A percentile compares a stretch with the other conserved stretches of the same genome.
Conservation (phyloP, 1,140 invertebrate species). For the Cyrtorhinus lividipennis region DNA sequence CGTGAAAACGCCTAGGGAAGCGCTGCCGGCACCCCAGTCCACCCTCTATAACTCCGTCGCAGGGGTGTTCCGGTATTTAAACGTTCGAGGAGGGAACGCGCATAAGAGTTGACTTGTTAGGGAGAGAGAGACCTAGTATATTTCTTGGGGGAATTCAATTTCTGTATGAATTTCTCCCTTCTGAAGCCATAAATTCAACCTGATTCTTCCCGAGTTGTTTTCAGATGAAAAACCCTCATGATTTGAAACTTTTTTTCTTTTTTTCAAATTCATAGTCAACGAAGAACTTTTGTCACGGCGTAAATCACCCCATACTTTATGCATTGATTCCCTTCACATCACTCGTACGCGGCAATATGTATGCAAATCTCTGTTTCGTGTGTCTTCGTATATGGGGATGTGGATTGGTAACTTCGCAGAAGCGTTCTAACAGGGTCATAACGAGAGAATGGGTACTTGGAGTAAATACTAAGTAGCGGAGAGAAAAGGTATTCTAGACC, state of each 20-base stretch:
- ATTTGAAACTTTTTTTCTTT: neutral
- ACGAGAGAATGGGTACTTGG: no score
- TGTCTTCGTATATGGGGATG: no score
- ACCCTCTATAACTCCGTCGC: neutral
- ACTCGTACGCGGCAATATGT: neutral
- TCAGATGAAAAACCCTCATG: neutral
- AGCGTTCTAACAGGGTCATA: no score
- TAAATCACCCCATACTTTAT: neutral
- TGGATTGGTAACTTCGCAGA: no score
- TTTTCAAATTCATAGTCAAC: no score
- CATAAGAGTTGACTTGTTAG: neutral
- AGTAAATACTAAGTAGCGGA: no score
- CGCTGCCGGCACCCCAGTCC: neutral
- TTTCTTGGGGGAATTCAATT: neutral
- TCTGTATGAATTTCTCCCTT: neutral
- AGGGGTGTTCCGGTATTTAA: constrained; percentile 9
- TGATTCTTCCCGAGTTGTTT: neutral
- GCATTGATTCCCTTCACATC: neutral
- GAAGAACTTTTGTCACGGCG: neutral
- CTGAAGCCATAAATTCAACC: neutral
- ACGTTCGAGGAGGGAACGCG: neutral
- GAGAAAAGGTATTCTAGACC: no score
- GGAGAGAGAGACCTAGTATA: neutral
- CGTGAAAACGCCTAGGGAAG: neutral
- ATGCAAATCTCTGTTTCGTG: neutral